phyloP scores from a whole-genome alignment of 2,113 vertebrate genomes.

The Alaudala cheleensis region DNA sequence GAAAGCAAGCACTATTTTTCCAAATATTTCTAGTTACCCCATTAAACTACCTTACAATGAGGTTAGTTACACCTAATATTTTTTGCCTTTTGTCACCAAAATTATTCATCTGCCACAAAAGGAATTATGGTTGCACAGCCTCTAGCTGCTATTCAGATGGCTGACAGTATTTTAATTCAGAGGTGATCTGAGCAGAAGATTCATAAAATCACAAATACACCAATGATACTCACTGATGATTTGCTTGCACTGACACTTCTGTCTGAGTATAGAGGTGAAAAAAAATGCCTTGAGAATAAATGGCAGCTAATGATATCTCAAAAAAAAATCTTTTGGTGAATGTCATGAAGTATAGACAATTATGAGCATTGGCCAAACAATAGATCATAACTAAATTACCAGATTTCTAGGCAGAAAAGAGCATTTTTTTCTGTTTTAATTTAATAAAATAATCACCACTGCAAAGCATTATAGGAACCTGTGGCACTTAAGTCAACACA shows the following conservation, averaged over 20 bases:
- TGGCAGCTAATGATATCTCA: background rate
- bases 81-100: background rate
- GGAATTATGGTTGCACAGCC: background rate
- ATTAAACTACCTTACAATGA: background rate
- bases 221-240: background rate
- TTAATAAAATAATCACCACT: conserved; percentile 32
- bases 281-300: background rate
- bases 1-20: background rate
- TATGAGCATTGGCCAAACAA: background rate
- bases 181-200: background rate
- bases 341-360: background rate
- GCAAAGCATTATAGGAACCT: conserved; percentile 16
- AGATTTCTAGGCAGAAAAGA: conserved; percentile 52
- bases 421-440: background rate
- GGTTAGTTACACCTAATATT: too few species aligned
- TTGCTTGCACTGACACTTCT: background rate
- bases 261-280: background rate
- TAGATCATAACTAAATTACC: conserved; percentile 23
- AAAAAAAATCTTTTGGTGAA: background rate
- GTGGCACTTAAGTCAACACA: conserved; percentile 51
- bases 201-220: background rate
- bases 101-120: background rate
- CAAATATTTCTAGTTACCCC: background rate
- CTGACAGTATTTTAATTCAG: background rate
- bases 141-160: background rate